Evolutionary conservation across 1,140 invertebrate genomes (phyloP).

Genomic region (Drosophila rufa): DNA sequence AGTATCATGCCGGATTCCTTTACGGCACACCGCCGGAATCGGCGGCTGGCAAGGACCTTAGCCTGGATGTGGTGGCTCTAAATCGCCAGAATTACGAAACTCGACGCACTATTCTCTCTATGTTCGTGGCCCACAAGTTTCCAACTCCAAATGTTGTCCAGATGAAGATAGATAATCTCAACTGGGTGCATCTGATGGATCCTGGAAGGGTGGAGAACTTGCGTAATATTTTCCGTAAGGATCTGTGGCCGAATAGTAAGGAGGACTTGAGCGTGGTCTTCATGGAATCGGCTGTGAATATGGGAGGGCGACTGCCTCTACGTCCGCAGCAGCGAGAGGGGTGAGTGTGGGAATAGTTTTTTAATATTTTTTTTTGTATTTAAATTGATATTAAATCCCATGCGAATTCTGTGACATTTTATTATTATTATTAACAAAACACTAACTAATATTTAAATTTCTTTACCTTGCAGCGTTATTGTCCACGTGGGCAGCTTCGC

Average conservation of each 20-base stretch:
- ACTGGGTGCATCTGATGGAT: constrained; percentile 86
- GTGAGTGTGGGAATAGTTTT: constrained; percentile 85
- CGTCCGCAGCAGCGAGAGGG: constrained; percentile 94
- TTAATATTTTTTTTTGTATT: not conserved
- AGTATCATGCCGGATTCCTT: constrained; percentile 90
- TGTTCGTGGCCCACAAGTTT: constrained; percentile 89
- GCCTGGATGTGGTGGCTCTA: constrained; percentile 91
- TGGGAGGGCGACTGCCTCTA: constrained; percentile 92
- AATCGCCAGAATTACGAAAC: constrained; percentile 93
- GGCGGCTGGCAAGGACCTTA: constrained; percentile 86
- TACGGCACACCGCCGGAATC: constrained; percentile 91
- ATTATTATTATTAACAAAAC: too few relatives aligned
- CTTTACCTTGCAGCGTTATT: constrained; percentile 88
- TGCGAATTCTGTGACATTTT: too few relatives aligned
- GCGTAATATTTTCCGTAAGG: constrained; percentile 90
- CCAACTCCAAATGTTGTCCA: constrained; percentile 92
- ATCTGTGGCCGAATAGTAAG: constrained; percentile 88
- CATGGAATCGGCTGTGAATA: constrained; percentile 92
- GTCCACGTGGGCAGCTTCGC: constrained; percentile 91
- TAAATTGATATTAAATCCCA: not conserved
- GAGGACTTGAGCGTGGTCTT: constrained; percentile 92
- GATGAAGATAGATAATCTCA: constrained; percentile 95
- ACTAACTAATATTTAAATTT: too few relatives aligned
- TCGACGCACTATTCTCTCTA: constrained; percentile 87
- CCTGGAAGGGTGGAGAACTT: constrained; percentile 88